Evolutionary conservation across 2,113 vertebrate genomes (phyloP).

Genomic region (Orthonyx spaldingii): DNA sequence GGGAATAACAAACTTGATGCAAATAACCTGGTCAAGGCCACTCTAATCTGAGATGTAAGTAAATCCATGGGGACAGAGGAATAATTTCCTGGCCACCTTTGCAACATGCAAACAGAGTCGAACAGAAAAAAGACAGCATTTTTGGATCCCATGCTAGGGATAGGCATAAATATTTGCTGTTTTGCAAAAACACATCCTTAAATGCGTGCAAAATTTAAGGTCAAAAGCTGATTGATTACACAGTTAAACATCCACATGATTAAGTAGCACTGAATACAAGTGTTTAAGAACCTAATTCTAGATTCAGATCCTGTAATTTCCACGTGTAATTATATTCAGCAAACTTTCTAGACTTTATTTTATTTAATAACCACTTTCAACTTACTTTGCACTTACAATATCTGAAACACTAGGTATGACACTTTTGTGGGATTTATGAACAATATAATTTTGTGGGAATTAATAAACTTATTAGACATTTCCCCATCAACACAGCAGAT

Average conservation of each 20-base stretch:
- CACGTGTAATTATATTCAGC: neutral
- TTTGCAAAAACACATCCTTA: neutral
- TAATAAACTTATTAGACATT: neutral
- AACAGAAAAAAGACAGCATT: neutral
- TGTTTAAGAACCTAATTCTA: neutral
- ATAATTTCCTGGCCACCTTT: neutral
- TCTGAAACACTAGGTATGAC: neutral
- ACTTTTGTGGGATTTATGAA: neutral
- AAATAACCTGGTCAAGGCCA: neutral
- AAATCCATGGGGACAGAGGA: neutral
- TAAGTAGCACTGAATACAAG: neutral
- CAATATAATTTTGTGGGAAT: too few species aligned
- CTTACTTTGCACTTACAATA: neutral
- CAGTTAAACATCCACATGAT: neutral
- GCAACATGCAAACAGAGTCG: rapidly evolving
- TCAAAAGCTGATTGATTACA: neutral
- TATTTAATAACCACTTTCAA: neutral
- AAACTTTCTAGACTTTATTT: neutral
- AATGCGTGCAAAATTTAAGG: neutral
- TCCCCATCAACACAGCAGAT: neutral
- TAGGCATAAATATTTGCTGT: neutral
- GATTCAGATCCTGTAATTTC: neutral
- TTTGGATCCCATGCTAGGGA: neutral
- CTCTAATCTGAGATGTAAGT: neutral
- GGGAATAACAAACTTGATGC: neutral